These are phyloP conservation scores for Mesembrinibis cayennensis DNA, from an alignment of 2,113 vertebrate genomes.

Conservation along the genomic window DNA sequence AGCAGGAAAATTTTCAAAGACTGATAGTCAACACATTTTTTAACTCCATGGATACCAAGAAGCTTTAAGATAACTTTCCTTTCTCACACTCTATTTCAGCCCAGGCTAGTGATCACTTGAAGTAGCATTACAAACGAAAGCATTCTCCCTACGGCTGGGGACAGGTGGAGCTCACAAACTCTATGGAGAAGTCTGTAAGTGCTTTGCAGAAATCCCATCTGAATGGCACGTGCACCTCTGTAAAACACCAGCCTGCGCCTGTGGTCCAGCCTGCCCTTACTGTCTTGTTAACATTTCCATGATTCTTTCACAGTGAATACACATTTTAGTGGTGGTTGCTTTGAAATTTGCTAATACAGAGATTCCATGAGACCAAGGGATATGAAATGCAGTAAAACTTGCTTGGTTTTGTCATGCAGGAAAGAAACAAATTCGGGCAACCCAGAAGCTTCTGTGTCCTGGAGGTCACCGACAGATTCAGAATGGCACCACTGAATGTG, in stretches of 20 bases:
- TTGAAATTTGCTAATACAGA: neutral
- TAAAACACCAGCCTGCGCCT: neutral
- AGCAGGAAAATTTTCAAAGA: neutral
- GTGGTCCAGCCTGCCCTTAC: neutral
- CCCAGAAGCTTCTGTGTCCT: neutral
- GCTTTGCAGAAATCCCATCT: neutral
- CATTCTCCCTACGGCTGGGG: neutral
- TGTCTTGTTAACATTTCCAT: neutral
- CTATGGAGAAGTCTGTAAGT: neutral
- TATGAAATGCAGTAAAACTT: neutral
- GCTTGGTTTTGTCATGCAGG: neutral
- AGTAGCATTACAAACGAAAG: neutral
- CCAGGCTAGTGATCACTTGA: neutral
- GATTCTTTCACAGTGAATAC: neutral
- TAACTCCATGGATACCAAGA: neutral
- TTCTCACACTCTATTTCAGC: neutral
- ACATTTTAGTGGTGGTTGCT: neutral
- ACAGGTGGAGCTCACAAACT: neutral
- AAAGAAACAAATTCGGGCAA: neutral
- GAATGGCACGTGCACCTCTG: neutral
- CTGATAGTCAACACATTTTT: neutral
- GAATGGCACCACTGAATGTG: neutral
- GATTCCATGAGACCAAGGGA: neutral
- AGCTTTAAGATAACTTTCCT: neutral
- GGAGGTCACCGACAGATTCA: neutral